Conservation (phyloP, 2,113 vertebrate species). For the Chiloscyllium plagiosum region DNA sequence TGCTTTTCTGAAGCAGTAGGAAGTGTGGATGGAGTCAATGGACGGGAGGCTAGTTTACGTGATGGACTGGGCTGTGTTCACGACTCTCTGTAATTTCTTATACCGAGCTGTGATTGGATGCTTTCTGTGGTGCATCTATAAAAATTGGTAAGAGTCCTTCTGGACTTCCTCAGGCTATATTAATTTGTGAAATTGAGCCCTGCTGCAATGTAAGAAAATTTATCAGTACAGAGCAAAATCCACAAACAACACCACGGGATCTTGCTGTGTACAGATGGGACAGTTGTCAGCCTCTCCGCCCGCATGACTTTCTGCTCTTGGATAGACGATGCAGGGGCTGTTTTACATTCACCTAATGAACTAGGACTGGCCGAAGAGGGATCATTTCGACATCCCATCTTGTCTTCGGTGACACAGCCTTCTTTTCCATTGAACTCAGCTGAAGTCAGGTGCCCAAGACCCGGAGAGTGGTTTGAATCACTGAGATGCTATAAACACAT, state of each 20-base stretch:
- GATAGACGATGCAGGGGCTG: background rate
- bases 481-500: background rate
- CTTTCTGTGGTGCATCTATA: no score
- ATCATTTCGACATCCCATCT: background rate
- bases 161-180: no score
- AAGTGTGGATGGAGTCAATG: no score
- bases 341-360: background rate
- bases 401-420: background rate
- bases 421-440: background rate
- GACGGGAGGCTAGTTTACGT: no score
- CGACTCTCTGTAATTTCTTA: no score
- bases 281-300: background rate
- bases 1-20: no score
- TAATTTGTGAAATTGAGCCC: no score
- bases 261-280: background rate
- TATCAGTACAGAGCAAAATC: background rate
- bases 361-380: background rate
- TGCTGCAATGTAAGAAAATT: background rate
- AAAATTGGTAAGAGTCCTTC: no score
- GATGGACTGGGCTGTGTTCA: no score
- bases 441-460: background rate
- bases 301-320: background rate
- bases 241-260: no score
- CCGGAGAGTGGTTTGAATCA: background rate
- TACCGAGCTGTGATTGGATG: no score